These are phyloP conservation scores for Meda fulgida DNA, from an alignment of 2,797 vertebrate species.

Conservation along the genomic window DNA sequence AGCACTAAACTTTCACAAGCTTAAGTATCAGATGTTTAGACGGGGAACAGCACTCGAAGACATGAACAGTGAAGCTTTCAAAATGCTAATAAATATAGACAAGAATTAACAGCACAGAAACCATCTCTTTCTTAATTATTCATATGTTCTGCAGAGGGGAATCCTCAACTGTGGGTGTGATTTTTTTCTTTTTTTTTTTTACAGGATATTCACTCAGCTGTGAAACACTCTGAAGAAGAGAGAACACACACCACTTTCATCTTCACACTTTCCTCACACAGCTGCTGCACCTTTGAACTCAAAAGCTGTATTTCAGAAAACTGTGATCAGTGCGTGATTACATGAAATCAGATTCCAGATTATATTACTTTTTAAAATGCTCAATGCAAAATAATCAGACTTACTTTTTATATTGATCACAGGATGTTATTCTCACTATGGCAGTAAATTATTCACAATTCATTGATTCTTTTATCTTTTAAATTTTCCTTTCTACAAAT, in stretches of 20 bases:
- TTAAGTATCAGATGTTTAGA: not conserved
- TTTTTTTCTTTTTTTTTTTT: slow-evolving; percentile 5
- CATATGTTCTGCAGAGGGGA: slow-evolving; percentile 27
- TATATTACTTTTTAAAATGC: too few relatives aligned
- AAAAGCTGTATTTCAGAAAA: slow-evolving; percentile 16
- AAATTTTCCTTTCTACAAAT: not conserved
- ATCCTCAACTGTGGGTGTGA: slow-evolving; percentile 40
- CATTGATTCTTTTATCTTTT: too few relatives aligned
- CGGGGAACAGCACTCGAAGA: not conserved
- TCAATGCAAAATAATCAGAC: too few relatives aligned
- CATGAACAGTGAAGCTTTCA: not conserved
- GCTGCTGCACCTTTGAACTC: slow-evolving; percentile 23
- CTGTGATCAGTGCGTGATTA: not conserved
- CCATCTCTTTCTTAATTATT: slow-evolving; percentile 26
- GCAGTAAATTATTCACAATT: too few relatives aligned
- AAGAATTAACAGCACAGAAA: not conserved
- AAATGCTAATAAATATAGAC: slow-evolving; percentile 14
- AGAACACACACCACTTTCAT: slow-evolving; percentile 32
- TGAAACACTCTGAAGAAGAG: slow-evolving; percentile 8
- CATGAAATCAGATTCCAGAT: not conserved
- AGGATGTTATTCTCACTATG: too few relatives aligned
- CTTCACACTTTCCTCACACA: slow-evolving; percentile 27
- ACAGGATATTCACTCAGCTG: slow-evolving; percentile 5
- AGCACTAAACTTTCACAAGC: not conserved
- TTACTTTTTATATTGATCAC: too few relatives aligned